Percentiles rank a stretch among this genome's conserved stretches.
phyloP scores from a whole-genome alignment of 2,888 invertebrate species.

The Taphrorychus bicolor region DNA sequence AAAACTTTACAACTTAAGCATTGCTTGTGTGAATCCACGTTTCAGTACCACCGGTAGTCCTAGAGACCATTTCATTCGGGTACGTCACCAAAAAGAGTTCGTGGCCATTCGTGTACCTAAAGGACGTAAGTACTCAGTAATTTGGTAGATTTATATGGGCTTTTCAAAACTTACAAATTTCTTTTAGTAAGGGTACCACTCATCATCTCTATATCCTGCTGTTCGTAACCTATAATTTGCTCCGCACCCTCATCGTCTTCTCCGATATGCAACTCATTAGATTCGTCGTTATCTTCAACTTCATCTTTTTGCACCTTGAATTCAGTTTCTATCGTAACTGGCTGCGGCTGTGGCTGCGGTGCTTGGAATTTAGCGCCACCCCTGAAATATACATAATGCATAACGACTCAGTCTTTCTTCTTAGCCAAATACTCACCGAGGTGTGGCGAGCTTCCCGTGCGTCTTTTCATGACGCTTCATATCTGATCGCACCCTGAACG shows the following conservation, averaged over 20 bases:
- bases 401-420: too few relatives aligned
- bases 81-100: slow-evolving; percentile 56
- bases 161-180: slow-evolving; percentile 46
- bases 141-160: background rate
- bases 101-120: slow-evolving; percentile 55
- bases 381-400: too few relatives aligned
- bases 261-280: slow-evolving; percentile 52
- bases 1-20: too few relatives aligned
- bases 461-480: slow-evolving; percentile 81
- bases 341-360: slow-evolving; percentile 3
- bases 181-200: slow-evolving; percentile 46
- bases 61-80: slow-evolving; percentile 51
- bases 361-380: slow-evolving; percentile 11
- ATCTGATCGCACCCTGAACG: slow-evolving; percentile 83
- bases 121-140: slow-evolving; percentile 29
- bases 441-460: slow-evolving; percentile 63
- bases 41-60: slow-evolving; percentile 47
- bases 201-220: slow-evolving; percentile 46
- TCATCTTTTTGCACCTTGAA: slow-evolving; percentile 41
- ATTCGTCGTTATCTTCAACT: slow-evolving; percentile 43
- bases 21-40: slow-evolving; percentile 51
- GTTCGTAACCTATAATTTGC: slow-evolving; percentile 52
- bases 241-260: slow-evolving; percentile 55
- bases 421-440: slow-evolving; percentile 16
- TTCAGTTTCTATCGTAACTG: background rate